A percentile compares a stretch with the other conserved stretches of the same genome.
Conservation (phyloP, 2,113 vertebrate species). For the Nyctibius bracteatus region DNA sequence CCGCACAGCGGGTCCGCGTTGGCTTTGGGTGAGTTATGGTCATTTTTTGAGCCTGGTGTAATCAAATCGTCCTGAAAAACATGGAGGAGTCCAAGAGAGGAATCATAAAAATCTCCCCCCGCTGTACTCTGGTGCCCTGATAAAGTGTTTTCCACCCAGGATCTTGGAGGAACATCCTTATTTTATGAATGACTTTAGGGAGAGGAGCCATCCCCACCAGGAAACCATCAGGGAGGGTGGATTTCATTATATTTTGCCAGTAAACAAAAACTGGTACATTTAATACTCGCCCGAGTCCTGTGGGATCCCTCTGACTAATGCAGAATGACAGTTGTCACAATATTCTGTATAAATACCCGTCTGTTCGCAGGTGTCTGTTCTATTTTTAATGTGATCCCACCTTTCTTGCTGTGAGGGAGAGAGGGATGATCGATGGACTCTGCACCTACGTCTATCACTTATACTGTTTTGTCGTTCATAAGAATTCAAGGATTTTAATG, state of each 20-base stretch:
- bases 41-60: neutral
- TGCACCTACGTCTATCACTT: neutral
- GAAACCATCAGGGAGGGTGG: slow-evolving; percentile 38
- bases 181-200: slow-evolving; percentile 72
- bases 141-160: slow-evolving; percentile 3
- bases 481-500: neutral
- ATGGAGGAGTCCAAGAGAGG: neutral
- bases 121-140: neutral
- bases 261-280: slow-evolving; percentile 70
- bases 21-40: neutral
- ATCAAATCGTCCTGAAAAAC: neutral
- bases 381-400: slow-evolving; percentile 72
- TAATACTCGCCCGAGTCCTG: slow-evolving; percentile 65
- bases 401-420: slow-evolving; percentile 43
- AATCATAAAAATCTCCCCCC: neutral
- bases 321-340: slow-evolving; percentile 73
- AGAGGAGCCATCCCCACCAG: slow-evolving; percentile 33
- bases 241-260: slow-evolving; percentile 75
- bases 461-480: neutral
- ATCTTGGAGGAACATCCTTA: slow-evolving; percentile 55
- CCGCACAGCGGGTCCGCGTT: accelerated
- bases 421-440: slow-evolving; percentile 36
- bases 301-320: slow-evolving; percentile 73
- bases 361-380: slow-evolving; percentile 69
- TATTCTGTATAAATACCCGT: slow-evolving; percentile 69